These are phyloP conservation scores for Chauna torquata DNA, from an alignment of 2,113 vertebrate species.

Conservation along the genomic window DNA sequence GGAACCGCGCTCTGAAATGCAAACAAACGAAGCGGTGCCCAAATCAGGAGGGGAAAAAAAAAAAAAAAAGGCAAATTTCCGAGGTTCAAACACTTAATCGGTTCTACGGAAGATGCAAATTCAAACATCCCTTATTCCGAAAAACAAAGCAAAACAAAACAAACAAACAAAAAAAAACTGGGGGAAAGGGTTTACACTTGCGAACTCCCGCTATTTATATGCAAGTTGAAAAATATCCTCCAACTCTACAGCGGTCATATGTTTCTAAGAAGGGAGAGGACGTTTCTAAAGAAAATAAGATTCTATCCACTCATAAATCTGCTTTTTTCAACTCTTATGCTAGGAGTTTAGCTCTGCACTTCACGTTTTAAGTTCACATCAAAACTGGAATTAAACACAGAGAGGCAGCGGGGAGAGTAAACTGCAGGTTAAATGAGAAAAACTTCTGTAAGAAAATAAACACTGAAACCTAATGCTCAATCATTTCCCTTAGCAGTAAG, in stretches of 20 bases:
- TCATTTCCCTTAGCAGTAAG: slow-evolving; percentile 79
- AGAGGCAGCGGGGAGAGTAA: slow-evolving; percentile 65
- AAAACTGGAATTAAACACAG: slow-evolving; percentile 74
- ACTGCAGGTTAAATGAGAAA: slow-evolving; percentile 81
- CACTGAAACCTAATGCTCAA: slow-evolving; percentile 82
- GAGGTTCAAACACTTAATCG: not conserved
- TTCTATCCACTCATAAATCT: slow-evolving; percentile 56
- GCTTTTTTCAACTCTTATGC: not conserved
- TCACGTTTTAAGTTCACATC: slow-evolving; percentile 73
- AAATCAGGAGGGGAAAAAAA: not conserved
- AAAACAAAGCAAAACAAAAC: too few relatives aligned
- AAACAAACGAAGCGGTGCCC: not conserved
- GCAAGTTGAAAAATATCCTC: not conserved
- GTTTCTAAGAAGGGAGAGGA: not conserved
- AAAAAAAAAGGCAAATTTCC: not conserved
- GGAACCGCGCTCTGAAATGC: slow-evolving; percentile 10
- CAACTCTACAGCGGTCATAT: not conserved
- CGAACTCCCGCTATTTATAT: not conserved
- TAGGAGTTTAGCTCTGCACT: slow-evolving; percentile 63
- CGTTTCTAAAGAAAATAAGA: not conserved
- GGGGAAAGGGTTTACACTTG: not conserved
- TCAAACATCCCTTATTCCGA: not conserved
- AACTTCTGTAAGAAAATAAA: slow-evolving; percentile 85
- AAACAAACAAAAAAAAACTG: too few relatives aligned
- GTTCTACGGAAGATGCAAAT: not conserved